Evolutionary conservation across 2,888 invertebrate genomes (phyloP).

Genomic region (Myathropa florea): DNA sequence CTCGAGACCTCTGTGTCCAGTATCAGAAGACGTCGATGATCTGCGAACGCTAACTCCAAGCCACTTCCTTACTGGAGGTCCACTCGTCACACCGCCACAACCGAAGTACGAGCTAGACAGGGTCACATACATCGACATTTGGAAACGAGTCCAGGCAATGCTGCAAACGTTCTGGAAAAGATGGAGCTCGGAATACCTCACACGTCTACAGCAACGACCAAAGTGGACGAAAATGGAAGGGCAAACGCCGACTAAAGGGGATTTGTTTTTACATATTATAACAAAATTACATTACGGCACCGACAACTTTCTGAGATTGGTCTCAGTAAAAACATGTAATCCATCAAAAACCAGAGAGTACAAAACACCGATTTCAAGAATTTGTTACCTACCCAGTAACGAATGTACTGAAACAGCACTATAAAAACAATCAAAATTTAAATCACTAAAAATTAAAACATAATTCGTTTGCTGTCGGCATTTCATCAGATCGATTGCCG

Average conservation of each 20-base stretch:
- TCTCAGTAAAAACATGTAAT: not conserved
- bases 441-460: no score
- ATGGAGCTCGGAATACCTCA: no score
- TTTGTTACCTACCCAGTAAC: constrained; percentile 1
- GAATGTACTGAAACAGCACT: no score
- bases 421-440: no score
- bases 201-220: no score
- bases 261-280: not conserved
- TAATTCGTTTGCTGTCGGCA: no score
- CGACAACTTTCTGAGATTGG: not conserved
- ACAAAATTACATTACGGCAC: not conserved
- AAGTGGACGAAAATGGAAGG: not conserved
- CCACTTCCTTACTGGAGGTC: constrained; percentile 52
- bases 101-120: not conserved
- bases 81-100: constrained; percentile 46
- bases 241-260: not conserved
- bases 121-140: not conserved
- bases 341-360: not conserved
- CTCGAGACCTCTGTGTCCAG: constrained; percentile 72
- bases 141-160: not conserved
- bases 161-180: no score
- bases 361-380: constrained; percentile 2
- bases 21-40: constrained; percentile 56
- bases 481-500: no score
- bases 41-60: constrained; percentile 37